A percentile compares a stretch with the other conserved stretches of the same genome.
phyloP scores from a whole-genome alignment of 2,888 invertebrate genomes.

The Dryomyza anilis region DNA sequence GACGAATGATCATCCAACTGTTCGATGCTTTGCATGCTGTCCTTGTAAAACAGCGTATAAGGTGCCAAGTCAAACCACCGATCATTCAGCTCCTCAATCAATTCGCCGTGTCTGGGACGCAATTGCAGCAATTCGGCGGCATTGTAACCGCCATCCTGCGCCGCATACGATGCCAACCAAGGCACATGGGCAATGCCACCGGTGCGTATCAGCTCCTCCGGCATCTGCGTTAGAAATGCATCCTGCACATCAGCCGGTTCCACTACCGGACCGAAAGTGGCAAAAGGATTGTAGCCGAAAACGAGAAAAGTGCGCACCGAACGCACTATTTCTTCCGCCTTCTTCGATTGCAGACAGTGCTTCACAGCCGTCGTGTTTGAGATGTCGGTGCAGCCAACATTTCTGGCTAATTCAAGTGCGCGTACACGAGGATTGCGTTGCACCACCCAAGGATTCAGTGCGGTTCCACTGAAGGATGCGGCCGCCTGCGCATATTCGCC shows the following conservation, averaged over 20 bases:
- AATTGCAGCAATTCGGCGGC: slow-evolving; percentile 62
- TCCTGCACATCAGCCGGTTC: slow-evolving; percentile 64
- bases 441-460: slow-evolving; percentile 69
- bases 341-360: slow-evolving; percentile 69
- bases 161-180: slow-evolving; percentile 71
- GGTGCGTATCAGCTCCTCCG: slow-evolving; percentile 67
- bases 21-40: slow-evolving; percentile 64
- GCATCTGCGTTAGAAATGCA: slow-evolving; percentile 71
- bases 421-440: slow-evolving; percentile 64
- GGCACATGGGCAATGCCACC: slow-evolving; percentile 71
- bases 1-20: slow-evolving; percentile 44
- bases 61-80: slow-evolving; percentile 64
- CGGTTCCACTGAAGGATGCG: slow-evolving; percentile 71
- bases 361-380: slow-evolving; percentile 65
- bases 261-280: slow-evolving; percentile 75
- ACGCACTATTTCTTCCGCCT: slow-evolving; percentile 67
- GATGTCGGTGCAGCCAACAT: slow-evolving; percentile 68
- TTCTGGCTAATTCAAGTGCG: slow-evolving; percentile 66
- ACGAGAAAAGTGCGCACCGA: slow-evolving; percentile 57
- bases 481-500: slow-evolving; percentile 35
- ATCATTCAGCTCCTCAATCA: slow-evolving; percentile 66
- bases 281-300: slow-evolving; percentile 71
- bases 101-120: slow-evolving; percentile 39
- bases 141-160: slow-evolving; percentile 77
- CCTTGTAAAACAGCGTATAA: slow-evolving; percentile 67